phyloP scores from a whole-genome alignment of 2,113 vertebrate genomes.

The Callocephalon fimbriatum region DNA sequence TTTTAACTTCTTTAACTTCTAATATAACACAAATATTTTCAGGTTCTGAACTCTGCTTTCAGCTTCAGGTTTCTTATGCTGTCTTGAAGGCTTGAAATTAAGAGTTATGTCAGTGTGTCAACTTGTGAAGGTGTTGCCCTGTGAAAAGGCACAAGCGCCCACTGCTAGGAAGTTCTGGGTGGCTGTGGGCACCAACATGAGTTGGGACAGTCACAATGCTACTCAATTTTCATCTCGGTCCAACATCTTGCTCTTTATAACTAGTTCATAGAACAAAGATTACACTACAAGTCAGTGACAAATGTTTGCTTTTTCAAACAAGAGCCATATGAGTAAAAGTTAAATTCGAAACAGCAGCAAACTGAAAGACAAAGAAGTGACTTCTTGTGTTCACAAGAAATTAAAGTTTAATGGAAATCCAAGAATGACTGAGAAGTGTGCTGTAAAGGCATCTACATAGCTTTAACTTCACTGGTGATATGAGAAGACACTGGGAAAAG shows the following conservation, averaged over 20 bases:
- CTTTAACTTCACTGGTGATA: neutral
- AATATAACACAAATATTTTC: neutral
- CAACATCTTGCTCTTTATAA: accelerated
- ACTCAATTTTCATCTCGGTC: neutral
- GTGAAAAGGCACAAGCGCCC: neutral
- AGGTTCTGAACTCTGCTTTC: neutral
- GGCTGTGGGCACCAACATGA: neutral
- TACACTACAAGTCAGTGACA: neutral
- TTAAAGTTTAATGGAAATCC: neutral
- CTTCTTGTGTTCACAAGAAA: neutral
- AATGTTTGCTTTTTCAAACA: neutral
- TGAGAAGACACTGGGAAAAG: neutral
- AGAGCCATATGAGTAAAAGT: neutral
- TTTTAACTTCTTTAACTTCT: neutral
- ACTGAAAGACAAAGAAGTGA: neutral
- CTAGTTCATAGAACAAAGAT: neutral
- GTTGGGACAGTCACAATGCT: neutral
- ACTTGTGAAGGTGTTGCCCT: neutral
- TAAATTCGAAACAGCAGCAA: neutral
- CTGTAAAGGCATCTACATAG: neutral
- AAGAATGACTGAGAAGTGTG: neutral
- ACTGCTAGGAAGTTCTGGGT: neutral
- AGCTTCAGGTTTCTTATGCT: neutral
- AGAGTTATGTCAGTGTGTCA: neutral
- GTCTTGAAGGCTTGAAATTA: neutral